phyloP scores from a whole-genome alignment of 92 coral and sea anemone genomes.

The Porites evermanni region DNA sequence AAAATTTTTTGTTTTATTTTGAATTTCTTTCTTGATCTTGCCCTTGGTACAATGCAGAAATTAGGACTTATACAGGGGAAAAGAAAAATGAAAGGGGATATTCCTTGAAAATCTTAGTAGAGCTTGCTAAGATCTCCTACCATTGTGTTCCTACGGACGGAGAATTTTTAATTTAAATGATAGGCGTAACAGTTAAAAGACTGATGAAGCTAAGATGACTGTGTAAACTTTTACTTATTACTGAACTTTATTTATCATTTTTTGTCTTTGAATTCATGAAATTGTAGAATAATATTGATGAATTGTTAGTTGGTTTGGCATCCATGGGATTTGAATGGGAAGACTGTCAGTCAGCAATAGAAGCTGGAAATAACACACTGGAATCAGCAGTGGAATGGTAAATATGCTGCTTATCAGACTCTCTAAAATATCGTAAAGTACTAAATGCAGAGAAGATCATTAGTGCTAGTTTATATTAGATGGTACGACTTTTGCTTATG shows the following conservation, averaged over 20 bases:
- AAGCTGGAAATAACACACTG: slow-evolving; percentile 83
- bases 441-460: no score
- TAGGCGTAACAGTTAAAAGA: no score
- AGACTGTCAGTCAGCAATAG: slow-evolving; percentile 82
- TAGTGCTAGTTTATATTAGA: no score
- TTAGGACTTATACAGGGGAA: not conserved
- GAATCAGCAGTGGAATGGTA: slow-evolving; percentile 97
- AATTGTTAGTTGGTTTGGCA: slow-evolving; percentile 82
- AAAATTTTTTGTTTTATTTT: not conserved
- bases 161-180: no score
- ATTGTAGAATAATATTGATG: slow-evolving; percentile 51
- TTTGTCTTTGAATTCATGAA: slow-evolving; percentile 41
- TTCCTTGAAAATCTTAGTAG: no score
- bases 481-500: no score
- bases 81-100: no score
- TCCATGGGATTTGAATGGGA: slow-evolving; percentile 96
- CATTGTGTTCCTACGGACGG: no score
- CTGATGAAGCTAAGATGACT: no score
- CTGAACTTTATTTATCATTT: not conserved
- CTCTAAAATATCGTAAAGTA: no score
- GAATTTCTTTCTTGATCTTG: not conserved
- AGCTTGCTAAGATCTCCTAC: no score
- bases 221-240: not conserved
- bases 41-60: not conserved
- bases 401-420: not conserved